Evolutionary conservation across 1,140 invertebrate species (phyloP), one percentile per base, ranked within the genome.

Genomic region (Drosophila kohkoa): DNA sequence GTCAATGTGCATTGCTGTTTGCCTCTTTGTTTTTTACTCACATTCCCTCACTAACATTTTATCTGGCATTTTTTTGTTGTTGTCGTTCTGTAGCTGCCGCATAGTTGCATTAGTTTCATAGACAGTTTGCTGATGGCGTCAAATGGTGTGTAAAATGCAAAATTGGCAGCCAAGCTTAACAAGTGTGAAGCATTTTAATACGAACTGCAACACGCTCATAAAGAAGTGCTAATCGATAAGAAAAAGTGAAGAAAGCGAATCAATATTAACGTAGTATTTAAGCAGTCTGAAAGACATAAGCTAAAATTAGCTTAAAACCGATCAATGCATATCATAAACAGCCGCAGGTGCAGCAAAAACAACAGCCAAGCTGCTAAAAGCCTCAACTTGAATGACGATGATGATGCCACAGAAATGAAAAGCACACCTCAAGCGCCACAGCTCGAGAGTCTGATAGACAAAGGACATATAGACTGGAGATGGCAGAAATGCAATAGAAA

Each of bases 341-440:
- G 65, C 65, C 43, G 15, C 15, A n/a, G 57, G 71, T 13, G 16
- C 41, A 13, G 1, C 41, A 38, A 45, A 25, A 62, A 57, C 41
- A 64, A 46, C 45, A 16, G 25, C 30, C 46, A 73, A 69, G 64
- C 74, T 54, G 35, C 15, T 20, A 68, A 49, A 13, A 15, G 4
- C 30, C n/a, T n/a, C 10, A 2, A 66, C 62, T 71, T 25, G 3
- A 25, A 4, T 4, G 20, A 3, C 20, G 38, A 65, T 79, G 72
- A 52, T 55, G 59, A 41, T 35, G 57, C 59, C 20, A 25, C 45
- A 15, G 41, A 57, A 49, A 43, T 69, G 54, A 73, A 81, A 63
- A 16, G 52, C 59, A 80, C 77, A 88, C 83, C 83, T 89, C 67
- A 75, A 87, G 79, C 77, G 62, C 79, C 68, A 77, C 65, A 67